Evolutionary conservation across 2,888 invertebrate genomes (phyloP), one percentile per base, ranked within the genome.

Genomic region (Trichogramma dendrolimi): DNA sequence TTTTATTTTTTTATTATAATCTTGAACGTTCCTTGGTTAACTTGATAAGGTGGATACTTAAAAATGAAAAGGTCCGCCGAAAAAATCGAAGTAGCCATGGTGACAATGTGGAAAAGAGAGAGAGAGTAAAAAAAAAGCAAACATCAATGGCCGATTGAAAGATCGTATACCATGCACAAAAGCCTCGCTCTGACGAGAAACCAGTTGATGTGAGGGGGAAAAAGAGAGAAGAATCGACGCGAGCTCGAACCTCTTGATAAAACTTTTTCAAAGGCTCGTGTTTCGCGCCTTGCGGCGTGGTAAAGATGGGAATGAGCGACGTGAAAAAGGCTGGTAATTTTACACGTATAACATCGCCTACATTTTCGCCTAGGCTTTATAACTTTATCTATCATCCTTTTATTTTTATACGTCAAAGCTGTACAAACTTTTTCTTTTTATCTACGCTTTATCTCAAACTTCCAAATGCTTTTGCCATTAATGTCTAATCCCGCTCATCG

Each of bases 261-360:
- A 67, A 68, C 62, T 67, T 62, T 65, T 63, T 70, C 63, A 67
- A 70, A 70, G 62, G 61, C 58, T 66, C 62, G 55, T 63, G 63
- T 64, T 64, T 64, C 62, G 68, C 62, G 61, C 65, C 62, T 61
- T 60, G 54, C 58, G 55, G 44, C 56, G 48, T 44, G 57, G 27
- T 47, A 46, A 46, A 39, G 55, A 27, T 27, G 27, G 27, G 27
- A 27, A 27, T 27, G 27, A 48, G 38, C 49, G 48, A 38, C n/a
- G 47, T 27, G 43, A 38, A 38, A 44, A 55, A 43, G 47, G 44
- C 27, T 27, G 27, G 27, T 27, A 27, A 27, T 27, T 27, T 27
- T 27, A 27, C 27, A 27, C 27, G 27, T 27, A 27, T 27, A 27
- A 27, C 27, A 27, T 27, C 27, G 27, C 27, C 27, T 27, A 27